phyloP scores from a whole-genome alignment of 2,888 invertebrate genomes.

The Abrostola triplasia region DNA sequence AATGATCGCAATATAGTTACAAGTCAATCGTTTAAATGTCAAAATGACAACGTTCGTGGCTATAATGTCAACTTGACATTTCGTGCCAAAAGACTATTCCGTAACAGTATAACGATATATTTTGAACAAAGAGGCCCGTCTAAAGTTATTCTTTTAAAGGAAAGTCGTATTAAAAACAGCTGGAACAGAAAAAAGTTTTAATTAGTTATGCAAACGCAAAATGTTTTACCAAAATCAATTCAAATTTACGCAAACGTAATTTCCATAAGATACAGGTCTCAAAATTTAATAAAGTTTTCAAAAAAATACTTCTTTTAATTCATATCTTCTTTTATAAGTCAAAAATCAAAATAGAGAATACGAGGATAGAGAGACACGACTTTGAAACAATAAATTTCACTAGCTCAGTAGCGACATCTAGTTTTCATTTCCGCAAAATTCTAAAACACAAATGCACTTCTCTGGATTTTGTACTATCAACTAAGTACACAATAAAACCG shows the following conservation, averaged over 20 bases:
- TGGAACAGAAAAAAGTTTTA: constrained; percentile 60
- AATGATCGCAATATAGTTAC: no score
- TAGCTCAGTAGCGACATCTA: background rate
- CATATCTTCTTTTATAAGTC: constrained; percentile 33
- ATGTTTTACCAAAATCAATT: constrained; percentile 29
- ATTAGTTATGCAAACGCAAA: constrained; percentile 49
- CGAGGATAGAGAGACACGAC: constrained; percentile 13
- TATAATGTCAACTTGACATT: no score
- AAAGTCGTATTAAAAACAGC: constrained; percentile 44
- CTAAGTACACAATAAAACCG: no score
- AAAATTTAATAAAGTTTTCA: constrained; percentile 30
- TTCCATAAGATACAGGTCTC: constrained; percentile 32
- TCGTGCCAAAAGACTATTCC: no score
- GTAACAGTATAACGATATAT: no score
- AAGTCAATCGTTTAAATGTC: no score
- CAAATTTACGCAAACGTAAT: constrained; percentile 33
- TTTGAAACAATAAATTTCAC: background rate
- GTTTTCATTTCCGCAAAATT: background rate
- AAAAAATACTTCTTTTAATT: constrained; percentile 37
- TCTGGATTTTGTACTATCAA: background rate
- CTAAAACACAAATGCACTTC: background rate
- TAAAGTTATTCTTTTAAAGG: constrained; percentile 31
- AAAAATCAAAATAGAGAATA: constrained; percentile 30
- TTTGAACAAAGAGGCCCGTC: no score
- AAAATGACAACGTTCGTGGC: no score